Evolutionary conservation across 2,113 vertebrate genomes (phyloP).

Genomic region (Coturnix japonica): DNA sequence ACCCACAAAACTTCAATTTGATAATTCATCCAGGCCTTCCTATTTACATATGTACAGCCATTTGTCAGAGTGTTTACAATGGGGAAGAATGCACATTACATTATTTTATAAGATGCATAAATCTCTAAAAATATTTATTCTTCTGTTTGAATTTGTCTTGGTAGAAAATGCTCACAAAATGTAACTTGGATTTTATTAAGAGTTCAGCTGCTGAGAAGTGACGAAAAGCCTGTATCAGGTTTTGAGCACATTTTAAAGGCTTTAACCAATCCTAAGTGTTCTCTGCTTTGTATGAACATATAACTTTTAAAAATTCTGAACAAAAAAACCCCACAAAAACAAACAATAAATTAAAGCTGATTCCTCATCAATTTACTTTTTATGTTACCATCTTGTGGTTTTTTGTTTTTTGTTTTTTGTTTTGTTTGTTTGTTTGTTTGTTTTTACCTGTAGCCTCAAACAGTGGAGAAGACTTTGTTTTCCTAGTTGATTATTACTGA

Average conservation of each 20-base stretch:
- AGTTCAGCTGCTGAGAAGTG: background rate
- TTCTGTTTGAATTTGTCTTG: background rate
- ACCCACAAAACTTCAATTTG: background rate
- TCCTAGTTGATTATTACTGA: background rate
- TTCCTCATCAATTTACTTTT: background rate
- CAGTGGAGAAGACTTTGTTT: background rate
- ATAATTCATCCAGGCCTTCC: background rate
- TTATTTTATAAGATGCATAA: background rate
- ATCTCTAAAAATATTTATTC: background rate
- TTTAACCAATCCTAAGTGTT: background rate
- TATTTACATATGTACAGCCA: background rate
- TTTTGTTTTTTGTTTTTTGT: too few species aligned
- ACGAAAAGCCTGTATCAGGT: background rate
- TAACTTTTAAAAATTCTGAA: background rate
- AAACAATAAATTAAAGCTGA: background rate
- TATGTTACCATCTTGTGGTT: background rate
- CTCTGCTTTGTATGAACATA: background rate
- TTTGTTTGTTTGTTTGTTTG: background rate
- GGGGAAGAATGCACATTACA: background rate
- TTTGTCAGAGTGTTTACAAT: background rate
- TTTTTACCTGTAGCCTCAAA: background rate
- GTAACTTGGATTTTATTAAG: background rate
- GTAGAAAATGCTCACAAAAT: background rate
- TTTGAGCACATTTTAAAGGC: background rate
- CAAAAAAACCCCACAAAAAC: background rate